phyloP scores from a whole-genome alignment of 2,797 vertebrate genomes.

The Paramormyrops hopkinsi region DNA sequence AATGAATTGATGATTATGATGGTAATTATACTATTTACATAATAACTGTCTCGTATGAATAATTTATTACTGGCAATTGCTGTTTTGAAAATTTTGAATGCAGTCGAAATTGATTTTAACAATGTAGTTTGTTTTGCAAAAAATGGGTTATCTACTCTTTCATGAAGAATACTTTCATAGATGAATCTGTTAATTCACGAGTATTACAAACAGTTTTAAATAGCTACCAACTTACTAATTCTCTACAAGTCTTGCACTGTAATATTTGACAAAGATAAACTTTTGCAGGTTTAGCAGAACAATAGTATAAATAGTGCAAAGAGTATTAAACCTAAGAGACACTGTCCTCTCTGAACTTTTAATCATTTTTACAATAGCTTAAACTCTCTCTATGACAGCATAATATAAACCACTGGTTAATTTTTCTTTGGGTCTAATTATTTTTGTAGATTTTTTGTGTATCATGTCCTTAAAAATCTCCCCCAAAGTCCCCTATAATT shows the following conservation, averaged over 20 bases:
- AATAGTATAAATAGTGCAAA: not conserved
- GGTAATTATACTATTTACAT: not conserved
- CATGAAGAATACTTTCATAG: not conserved
- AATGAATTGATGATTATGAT: not conserved
- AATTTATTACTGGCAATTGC: not conserved
- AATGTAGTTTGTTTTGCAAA: not conserved
- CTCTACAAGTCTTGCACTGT: not conserved
- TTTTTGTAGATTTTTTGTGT: not conserved
- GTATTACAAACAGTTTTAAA: not conserved
- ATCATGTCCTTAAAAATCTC: not conserved
- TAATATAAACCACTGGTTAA: not conserved
- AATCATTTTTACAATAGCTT: not conserved
- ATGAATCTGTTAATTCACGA: not conserved
- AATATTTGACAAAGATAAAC: not conserved
- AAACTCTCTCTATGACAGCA: not conserved
- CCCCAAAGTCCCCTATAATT: not conserved
- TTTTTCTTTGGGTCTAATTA: not conserved
- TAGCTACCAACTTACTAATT: not conserved
- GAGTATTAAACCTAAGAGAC: not conserved
- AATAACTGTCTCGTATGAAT: not conserved
- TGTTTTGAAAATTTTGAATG: not conserved
- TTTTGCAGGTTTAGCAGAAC: not conserved
- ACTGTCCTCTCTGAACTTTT: not conserved
- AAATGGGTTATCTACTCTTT: not conserved
- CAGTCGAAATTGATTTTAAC: not conserved